Conservation (phyloP, 2,888 invertebrate species). For the Napeogenes inachia region DNA sequence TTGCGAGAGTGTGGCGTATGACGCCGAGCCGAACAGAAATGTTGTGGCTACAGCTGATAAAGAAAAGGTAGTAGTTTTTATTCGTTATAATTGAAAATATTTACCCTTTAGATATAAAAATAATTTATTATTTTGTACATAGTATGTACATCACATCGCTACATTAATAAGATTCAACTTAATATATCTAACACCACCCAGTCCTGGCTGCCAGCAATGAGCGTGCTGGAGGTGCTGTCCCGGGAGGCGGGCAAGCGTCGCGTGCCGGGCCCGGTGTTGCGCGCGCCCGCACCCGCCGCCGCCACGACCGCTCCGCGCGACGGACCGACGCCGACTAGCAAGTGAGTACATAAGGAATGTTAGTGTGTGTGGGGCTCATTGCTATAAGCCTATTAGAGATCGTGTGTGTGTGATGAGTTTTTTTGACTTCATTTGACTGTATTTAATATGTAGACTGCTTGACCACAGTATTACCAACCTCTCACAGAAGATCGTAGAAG, state of each 20-base stretch:
- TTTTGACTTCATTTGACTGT: too few species aligned
- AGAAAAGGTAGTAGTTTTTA: conserved; percentile 78
- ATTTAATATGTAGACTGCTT: too few species aligned
- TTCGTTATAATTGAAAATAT: too few species aligned
- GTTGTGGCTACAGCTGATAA: conserved; percentile 93
- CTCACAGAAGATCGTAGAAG: too few species aligned
- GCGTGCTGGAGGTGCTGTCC: conserved; percentile 87
- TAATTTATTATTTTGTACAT: not conserved
- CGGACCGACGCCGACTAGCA: conserved; percentile 24
- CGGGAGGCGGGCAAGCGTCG: conserved; percentile 87
- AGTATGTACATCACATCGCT: too few species aligned
- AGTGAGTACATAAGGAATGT: conserved; percentile 11
- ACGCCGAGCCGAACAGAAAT: conserved; percentile 96
- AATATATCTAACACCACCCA: conserved; percentile 43
- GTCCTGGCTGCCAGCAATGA: conserved; percentile 94
- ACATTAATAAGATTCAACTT: too few species aligned
- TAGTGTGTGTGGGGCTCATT: too few species aligned
- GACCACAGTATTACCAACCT: too few species aligned
- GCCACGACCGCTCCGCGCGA: conserved; percentile 38
- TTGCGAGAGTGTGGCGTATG: conserved; percentile 94
- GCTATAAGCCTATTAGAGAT: too few species aligned
- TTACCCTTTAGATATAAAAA: too few species aligned
- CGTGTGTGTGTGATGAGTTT: too few species aligned
- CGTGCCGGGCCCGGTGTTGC: conserved; percentile 85
- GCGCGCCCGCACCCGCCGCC: conserved; percentile 39